These are phyloP conservation scores for Puma concolor DNA, from an alignment of 2,113 vertebrate genomes.

Conservation along the genomic window DNA sequence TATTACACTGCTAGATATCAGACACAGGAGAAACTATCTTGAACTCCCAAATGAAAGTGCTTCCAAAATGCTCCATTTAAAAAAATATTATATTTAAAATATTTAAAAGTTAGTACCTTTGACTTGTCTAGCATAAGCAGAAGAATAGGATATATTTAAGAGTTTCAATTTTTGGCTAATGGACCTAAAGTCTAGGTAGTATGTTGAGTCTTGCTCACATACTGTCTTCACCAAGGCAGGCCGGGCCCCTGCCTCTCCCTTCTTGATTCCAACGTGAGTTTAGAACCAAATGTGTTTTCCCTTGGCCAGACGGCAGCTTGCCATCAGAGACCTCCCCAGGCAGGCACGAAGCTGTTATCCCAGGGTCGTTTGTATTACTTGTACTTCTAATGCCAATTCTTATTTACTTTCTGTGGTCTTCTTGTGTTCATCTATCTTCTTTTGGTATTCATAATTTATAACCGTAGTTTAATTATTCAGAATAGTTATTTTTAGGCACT, in stretches of 20 bases:
- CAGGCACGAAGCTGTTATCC: not conserved
- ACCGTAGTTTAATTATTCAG: conserved; percentile 53
- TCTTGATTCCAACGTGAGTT: not conserved
- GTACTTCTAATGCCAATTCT: conserved; percentile 16
- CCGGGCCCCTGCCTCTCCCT: not conserved
- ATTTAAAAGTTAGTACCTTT: conserved; percentile 7
- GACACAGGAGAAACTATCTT: not conserved
- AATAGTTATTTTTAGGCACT: conserved; percentile 20
- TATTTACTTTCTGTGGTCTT: not conserved
- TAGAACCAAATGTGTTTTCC: not conserved
- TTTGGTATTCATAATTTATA: conserved; percentile 53
- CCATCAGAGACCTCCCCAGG: not conserved
- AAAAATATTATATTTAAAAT: not conserved
- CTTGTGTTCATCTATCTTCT: conserved; percentile 39
- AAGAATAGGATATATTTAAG: not conserved
- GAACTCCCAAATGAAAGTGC: not conserved
- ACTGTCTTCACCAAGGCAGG: not conserved
- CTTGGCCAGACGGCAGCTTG: not conserved
- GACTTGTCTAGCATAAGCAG: not conserved
- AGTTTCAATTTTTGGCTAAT: not conserved
- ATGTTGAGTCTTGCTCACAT: not conserved
- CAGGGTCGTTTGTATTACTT: not conserved
- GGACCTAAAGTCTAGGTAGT: not conserved
- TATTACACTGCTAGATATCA: not conserved
- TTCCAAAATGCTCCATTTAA: not conserved